Evolutionary conservation across 2,113 vertebrate species (phyloP).

Genomic region (Nannobrachium achirus): DNA sequence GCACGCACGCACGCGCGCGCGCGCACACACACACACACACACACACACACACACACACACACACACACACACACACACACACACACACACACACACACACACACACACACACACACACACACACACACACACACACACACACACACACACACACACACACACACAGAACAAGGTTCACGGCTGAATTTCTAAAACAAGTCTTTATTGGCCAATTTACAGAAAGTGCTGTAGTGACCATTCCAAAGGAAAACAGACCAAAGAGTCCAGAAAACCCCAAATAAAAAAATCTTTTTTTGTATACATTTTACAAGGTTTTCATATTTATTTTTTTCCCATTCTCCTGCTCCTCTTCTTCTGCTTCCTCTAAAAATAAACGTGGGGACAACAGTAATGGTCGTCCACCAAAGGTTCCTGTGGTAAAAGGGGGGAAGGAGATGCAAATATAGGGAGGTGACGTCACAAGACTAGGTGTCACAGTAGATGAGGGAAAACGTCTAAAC

Average conservation of each 20-base stretch:
- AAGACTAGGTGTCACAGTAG: slow-evolving; percentile 70
- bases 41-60: too few relatives aligned
- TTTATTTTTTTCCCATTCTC: slow-evolving; percentile 48
- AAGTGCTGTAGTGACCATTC: slow-evolving; percentile 89
- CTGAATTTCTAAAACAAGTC: slow-evolving; percentile 88
- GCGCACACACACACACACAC: too few relatives aligned
- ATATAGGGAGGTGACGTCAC: slow-evolving; percentile 53
- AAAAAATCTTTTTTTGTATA: slow-evolving; percentile 46
- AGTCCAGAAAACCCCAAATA: slow-evolving; percentile 57
- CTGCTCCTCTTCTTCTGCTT: slow-evolving; percentile 42
- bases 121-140: neutral
- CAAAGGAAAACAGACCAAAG: slow-evolving; percentile 80
- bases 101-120: slow-evolving; percentile 5
- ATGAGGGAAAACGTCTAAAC: slow-evolving; percentile 67
- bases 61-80: slow-evolving; percentile 7
- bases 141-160: neutral
- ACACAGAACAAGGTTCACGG: slow-evolving; percentile 37
- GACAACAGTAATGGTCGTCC: slow-evolving; percentile 67
- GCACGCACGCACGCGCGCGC: too few relatives aligned
- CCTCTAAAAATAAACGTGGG: slow-evolving; percentile 70
- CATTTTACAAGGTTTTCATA: slow-evolving; percentile 74
- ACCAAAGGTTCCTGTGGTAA: slow-evolving; percentile 39
- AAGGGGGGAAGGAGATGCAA: slow-evolving; percentile 13
- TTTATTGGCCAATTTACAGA: slow-evolving; percentile 97
- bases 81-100: slow-evolving; percentile 7